These are phyloP conservation scores for Alca torda DNA, from an alignment of 2,797 vertebrate genomes.

Conservation along the genomic window DNA sequence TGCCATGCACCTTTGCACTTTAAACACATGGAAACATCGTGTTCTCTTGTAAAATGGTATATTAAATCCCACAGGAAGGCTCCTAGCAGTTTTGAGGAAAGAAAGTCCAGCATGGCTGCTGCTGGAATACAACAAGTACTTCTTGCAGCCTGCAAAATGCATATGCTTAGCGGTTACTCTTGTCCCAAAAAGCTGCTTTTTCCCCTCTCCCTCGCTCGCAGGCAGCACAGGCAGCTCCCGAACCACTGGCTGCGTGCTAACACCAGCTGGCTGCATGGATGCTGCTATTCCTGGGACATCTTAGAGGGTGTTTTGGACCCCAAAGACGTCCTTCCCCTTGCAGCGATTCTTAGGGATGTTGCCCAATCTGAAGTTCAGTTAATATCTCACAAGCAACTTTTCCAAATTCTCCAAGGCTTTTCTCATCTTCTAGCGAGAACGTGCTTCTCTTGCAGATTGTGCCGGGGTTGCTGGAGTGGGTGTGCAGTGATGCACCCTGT, in stretches of 20 bases:
- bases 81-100: background rate
- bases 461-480: background rate
- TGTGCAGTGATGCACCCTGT: background rate
- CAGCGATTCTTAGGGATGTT: background rate
- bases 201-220: accelerated
- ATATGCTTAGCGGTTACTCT: background rate
- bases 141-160: background rate
- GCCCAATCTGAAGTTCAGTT: accelerated
- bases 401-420: background rate
- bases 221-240: background rate
- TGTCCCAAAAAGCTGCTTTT: background rate
- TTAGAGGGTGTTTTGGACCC: background rate
- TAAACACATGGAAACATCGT: accelerated
- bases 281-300: accelerated
- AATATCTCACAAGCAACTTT: background rate
- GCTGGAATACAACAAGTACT: background rate
- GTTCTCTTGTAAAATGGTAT: background rate
- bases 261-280: background rate
- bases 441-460: background rate
- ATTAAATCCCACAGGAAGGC: background rate
- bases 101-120: background rate
- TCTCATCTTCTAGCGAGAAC: background rate
- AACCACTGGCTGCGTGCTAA: background rate
- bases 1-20: background rate
- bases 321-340: background rate